Conservation (phyloP, 2,113 vertebrate genomes). For the Myodes glareolus region DNA sequence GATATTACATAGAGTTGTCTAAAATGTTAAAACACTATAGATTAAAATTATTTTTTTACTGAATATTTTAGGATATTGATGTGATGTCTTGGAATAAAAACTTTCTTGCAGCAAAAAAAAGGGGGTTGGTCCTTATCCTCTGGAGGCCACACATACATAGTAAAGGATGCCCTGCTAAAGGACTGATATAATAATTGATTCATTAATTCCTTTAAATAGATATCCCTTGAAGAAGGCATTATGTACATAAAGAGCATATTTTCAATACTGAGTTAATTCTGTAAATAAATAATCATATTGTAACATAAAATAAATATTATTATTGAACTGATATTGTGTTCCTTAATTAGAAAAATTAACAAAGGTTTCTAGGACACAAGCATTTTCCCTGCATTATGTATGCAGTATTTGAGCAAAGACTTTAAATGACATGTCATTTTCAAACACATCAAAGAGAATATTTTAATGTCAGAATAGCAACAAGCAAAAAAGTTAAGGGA, state of each 20-base stretch:
- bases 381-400: not conserved
- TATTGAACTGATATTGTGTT: not conserved
- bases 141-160: not conserved
- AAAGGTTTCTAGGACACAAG: not conserved
- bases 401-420: not conserved
- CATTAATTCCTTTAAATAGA: not conserved
- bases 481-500: not conserved
- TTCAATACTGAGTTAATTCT: not conserved
- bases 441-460: not conserved
- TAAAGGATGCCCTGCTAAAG: not conserved
- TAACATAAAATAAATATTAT: not conserved
- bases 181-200: not conserved
- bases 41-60: not conserved
- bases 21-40: not conserved
- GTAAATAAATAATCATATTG: not conserved
- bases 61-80: not conserved
- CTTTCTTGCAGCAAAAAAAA: not conserved
- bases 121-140: not conserved
- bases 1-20: not conserved
- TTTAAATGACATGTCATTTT: not conserved
- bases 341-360: not conserved
- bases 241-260: no score
- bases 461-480: not conserved
- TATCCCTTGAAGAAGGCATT: not conserved
- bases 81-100: not conserved